Conservation (phyloP, 2,797 vertebrate species). For the Steatocranus sp. region DNA sequence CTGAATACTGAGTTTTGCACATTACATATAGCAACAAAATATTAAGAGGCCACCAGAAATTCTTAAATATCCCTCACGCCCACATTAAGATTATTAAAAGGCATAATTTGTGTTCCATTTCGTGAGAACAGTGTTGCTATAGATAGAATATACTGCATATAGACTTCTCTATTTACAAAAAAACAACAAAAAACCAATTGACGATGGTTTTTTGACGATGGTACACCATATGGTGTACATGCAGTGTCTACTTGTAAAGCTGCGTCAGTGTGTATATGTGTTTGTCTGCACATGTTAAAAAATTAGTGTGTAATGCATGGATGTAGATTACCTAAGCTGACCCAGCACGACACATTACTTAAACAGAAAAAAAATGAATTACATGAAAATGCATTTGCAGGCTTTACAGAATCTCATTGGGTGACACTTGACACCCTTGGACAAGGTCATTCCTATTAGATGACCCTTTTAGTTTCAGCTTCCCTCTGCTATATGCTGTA, state of each 20-base stretch:
- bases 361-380: background rate
- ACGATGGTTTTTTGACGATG: too few species aligned
- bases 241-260: background rate
- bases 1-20: background rate
- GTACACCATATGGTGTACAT: constrained; percentile 14
- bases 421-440: background rate
- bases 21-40: background rate
- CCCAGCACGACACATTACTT: background rate
- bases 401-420: background rate
- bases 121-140: constrained; percentile 42
- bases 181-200: constrained; percentile 1
- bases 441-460: constrained; percentile 19
- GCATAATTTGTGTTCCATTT: constrained; percentile 32
- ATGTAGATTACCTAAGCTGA: background rate
- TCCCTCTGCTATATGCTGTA: background rate
- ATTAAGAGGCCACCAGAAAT: background rate
- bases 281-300: background rate
- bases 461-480: constrained; percentile 13
- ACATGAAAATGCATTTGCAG: background rate
- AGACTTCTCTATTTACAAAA: constrained; percentile 56
- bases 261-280: background rate
- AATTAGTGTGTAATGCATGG: background rate
- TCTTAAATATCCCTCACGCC: background rate
- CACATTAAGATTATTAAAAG: background rate
- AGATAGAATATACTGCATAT: constrained; percentile 46